Conservation (phyloP, 1,140 invertebrate species). For the Paracyclopina nana region DNA sequence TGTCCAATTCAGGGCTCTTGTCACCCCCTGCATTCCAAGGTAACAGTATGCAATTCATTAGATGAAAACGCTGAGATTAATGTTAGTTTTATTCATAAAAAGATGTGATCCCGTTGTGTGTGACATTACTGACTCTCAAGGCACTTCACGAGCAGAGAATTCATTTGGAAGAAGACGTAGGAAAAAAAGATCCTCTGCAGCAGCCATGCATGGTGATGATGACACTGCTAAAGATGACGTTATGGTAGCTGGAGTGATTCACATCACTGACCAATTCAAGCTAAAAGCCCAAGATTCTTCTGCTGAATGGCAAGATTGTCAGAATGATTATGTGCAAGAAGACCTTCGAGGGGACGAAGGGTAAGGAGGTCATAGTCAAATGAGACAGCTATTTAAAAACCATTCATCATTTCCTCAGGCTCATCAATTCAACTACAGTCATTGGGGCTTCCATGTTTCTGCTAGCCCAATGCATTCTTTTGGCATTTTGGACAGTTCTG, state of each 20-base stretch:
- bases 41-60: too few relatives aligned
- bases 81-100: constrained; percentile 46
- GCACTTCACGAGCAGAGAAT: constrained; percentile 24
- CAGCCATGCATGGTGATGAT: not conserved
- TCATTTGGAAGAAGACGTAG: constrained; percentile 28
- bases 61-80: constrained; percentile 75
- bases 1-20: constrained; percentile 34
- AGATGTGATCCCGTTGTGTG: constrained; percentile 32
- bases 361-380: not conserved
- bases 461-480: not conserved
- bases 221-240: constrained; percentile 24
- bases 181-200: not conserved
- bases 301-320: too few relatives aligned
- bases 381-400: not conserved
- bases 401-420: not conserved
- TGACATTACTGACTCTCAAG: constrained; percentile 26
- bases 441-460: not conserved
- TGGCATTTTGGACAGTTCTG: not conserved
- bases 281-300: too few relatives aligned
- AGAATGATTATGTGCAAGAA: too few relatives aligned
- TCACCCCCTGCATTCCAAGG: constrained; percentile 32
- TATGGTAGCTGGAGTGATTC: constrained; percentile 29
- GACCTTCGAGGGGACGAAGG: too few relatives aligned
- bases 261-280: constrained; percentile 30
- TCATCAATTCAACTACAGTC: not conserved